Evolutionary conservation across 1,140 invertebrate species (phyloP).

Genomic region (Achatina immaculata): DNA sequence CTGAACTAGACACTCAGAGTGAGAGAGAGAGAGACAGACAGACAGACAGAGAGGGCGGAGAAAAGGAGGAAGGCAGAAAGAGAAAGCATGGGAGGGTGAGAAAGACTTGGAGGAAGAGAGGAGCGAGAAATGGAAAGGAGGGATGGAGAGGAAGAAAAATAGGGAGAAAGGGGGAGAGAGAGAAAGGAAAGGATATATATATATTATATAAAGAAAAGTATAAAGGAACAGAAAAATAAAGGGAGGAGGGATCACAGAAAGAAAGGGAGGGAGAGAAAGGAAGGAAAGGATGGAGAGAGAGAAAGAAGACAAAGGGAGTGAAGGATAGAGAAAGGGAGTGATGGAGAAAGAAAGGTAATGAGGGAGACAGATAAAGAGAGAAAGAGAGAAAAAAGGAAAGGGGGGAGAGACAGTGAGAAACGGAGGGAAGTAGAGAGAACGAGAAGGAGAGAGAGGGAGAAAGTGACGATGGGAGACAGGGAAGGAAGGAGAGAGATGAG

Average conservation of each 20-base stretch:
- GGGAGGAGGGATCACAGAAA: not conserved
- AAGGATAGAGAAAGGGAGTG: too few relatives aligned
- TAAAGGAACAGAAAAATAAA: constrained; percentile 4
- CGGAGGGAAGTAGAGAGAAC: too few relatives aligned
- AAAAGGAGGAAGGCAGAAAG: constrained; percentile 3
- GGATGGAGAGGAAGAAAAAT: not conserved
- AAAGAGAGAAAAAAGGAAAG: too few relatives aligned
- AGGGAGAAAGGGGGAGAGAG: not conserved
- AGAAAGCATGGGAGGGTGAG: not conserved
- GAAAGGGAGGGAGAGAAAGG: not conserved
- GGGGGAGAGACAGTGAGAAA: not conserved
- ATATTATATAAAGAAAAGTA: not conserved
- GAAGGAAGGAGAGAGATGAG: not conserved
- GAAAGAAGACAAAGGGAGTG: too few relatives aligned
- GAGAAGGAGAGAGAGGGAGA: not conserved
- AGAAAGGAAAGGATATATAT: not conserved
- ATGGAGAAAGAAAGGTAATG: too few relatives aligned
- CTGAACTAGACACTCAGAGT: constrained; percentile 12
- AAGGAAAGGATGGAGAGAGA: not conserved
- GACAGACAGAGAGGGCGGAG: constrained; percentile 33
- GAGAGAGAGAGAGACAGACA: constrained; percentile 38
- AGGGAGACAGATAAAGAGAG: too few relatives aligned
- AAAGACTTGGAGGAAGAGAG: not conserved
- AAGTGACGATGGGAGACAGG: not conserved
- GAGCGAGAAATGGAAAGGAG: not conserved